Evolutionary conservation across 2,113 vertebrate genomes (phyloP).

Genomic region (Glareola pratincola): DNA sequence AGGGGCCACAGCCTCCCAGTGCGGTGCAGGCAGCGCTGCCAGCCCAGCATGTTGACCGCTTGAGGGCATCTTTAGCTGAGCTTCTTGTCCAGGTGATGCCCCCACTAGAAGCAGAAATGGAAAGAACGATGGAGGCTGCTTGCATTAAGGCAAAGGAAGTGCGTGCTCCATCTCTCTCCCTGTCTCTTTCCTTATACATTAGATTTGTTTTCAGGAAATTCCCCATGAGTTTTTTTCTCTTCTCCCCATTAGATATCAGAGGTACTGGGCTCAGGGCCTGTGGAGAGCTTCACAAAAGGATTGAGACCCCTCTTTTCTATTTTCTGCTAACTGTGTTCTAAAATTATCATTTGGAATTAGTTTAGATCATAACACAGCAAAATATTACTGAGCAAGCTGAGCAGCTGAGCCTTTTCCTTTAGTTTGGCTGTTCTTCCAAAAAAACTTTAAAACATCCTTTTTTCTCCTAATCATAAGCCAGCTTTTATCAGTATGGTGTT

Average conservation of each 20-base stretch:
- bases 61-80: background rate
- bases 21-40: background rate
- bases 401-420: background rate
- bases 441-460: background rate
- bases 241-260: background rate
- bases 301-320: background rate
- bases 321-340: background rate
- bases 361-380: background rate
- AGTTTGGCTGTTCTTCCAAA: background rate
- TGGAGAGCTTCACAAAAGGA: background rate
- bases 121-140: background rate
- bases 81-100: background rate
- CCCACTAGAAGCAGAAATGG: background rate
- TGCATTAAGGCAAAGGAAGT: too few relatives aligned
- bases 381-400: background rate
- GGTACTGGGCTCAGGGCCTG: background rate
- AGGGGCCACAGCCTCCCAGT: background rate
- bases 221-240: background rate
- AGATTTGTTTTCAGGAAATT: background rate
- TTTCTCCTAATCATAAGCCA: background rate
- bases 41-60: fast-evolving
- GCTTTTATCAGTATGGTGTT: background rate
- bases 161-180: background rate
- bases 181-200: background rate
- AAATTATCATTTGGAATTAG: background rate